These are phyloP conservation scores for Enteromius trimaculatus DNA, from an alignment of 2,797 vertebrate genomes.

Conservation along the genomic window DNA sequence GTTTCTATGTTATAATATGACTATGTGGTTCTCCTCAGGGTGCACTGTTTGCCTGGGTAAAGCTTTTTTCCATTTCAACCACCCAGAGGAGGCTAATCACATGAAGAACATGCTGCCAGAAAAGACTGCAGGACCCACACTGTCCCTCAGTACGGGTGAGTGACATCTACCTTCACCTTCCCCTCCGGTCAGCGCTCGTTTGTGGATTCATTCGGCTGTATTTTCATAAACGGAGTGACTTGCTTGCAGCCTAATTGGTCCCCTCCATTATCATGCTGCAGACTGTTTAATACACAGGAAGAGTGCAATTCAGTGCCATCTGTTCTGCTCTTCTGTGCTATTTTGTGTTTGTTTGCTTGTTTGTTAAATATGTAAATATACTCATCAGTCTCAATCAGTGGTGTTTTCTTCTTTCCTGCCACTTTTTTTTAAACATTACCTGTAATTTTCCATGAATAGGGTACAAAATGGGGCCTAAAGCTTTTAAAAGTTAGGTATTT, in stretches of 20 bases:
- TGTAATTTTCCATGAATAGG: not conserved
- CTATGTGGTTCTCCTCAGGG: constrained; percentile 47
- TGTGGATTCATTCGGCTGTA: constrained; percentile 2
- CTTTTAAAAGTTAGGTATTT: not conserved
- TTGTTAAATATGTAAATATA: constrained; percentile 36
- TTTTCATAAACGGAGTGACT: constrained; percentile 27
- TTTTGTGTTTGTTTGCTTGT: constrained; percentile 24
- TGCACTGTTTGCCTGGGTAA: constrained; percentile 61
- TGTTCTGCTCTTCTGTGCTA: constrained; percentile 30
- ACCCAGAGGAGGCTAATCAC: constrained; percentile 61
- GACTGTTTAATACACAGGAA: constrained; percentile 27
- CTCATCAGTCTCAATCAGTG: constrained; percentile 24
- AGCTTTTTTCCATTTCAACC: constrained; percentile 64
- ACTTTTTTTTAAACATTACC: constrained; percentile 9
- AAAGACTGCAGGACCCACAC: constrained; percentile 75
- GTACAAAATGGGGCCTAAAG: not conserved
- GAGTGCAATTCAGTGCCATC: constrained; percentile 42
- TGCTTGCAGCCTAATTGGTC: constrained; percentile 32
- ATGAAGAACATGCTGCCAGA: constrained; percentile 83
- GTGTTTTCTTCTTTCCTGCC: constrained; percentile 8
- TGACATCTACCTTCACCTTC: not conserved
- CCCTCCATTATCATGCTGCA: constrained; percentile 29
- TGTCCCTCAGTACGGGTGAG: constrained; percentile 79
- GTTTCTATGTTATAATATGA: constrained; percentile 18
- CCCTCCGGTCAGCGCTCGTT: not conserved